phyloP scores from a whole-genome alignment of 1,140 invertebrate genomes.

The Goniozus legneri region DNA sequence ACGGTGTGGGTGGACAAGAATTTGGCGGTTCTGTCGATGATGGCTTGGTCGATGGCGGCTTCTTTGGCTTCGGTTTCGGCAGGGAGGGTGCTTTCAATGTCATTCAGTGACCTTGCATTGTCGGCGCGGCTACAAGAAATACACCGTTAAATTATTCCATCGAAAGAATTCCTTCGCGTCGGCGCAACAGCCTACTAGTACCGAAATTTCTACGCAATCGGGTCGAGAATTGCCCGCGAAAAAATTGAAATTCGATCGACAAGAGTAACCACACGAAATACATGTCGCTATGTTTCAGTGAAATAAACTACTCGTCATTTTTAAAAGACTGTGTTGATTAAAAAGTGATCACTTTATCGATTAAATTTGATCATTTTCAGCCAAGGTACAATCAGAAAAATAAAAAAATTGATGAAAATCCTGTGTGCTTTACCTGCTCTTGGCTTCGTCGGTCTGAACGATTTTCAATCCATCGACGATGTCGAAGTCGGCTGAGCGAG shows the following conservation, averaged over 20 bases:
- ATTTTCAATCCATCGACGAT: conserved; percentile 68
- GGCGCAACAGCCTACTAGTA: background rate
- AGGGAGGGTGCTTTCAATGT: conserved; percentile 58
- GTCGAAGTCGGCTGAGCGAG: conserved; percentile 50
- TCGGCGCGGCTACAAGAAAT: conserved; percentile 46
- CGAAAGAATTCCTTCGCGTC: background rate
- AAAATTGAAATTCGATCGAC: background rate
- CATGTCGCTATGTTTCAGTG: too few relatives aligned
- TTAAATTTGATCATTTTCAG: too few relatives aligned
- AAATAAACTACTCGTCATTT: too few relatives aligned
- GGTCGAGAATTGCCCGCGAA: background rate
- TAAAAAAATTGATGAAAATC: too few relatives aligned
- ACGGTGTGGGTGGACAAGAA: conserved; percentile 76
- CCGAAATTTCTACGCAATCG: conserved; percentile 1
- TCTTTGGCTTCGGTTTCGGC: conserved; percentile 69
- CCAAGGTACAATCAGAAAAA: too few relatives aligned
- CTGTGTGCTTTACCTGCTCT: conserved; percentile 39
- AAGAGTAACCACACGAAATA: conserved; percentile 3
- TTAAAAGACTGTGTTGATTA: too few relatives aligned
- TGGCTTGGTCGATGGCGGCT: conserved; percentile 70
- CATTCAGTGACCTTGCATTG: conserved; percentile 54
- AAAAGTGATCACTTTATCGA: too few relatives aligned
- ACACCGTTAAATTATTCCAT: background rate
- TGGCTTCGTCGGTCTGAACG: conserved; percentile 60
- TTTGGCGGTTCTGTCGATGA: conserved; percentile 68